Evolutionary conservation across 2,113 vertebrate species (phyloP), one percentile per base, ranked within the genome.

Genomic region (Rafetus swinhoei): DNA sequence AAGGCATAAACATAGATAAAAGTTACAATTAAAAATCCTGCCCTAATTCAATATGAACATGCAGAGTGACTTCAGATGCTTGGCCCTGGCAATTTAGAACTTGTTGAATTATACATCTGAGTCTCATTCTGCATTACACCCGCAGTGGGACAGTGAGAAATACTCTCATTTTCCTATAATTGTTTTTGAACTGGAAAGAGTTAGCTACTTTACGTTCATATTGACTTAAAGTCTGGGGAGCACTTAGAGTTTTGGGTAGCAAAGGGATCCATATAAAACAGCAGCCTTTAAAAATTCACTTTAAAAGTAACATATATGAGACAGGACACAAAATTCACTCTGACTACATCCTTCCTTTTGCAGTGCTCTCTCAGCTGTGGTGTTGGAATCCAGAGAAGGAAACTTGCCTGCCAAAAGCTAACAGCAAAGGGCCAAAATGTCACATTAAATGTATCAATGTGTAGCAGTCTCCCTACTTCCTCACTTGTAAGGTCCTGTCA

Each of bases 301-400:
- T 96, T 94, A 84, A 95, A 91, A 93, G 88, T 29, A 87, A 22
- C 24, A 11, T 50, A 5, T 90, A 62, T 87, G n/a, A 72, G 2
- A 1, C 82, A 84, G 57, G 79, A 53, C 84, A 86, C 35, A 53
- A 45, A 52, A 85, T 84, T 88, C 50, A 91, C 76, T 32, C 79
- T 94, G 86, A 88, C 83, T 95, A 72, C 59, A 72, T 89, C 90
- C 55, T 95, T 95, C 92, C 89, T 90, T 54, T 90, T 95, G 6
- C 93, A 99, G 99, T 99, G 99, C 94, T 99, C 99, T 2, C 98
- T 99, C 57, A 99, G 97, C 81, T 99, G 99, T 1, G 99, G 99
- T 7, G 94, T 97, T 82, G 99, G 99, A 79, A 97, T 98, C 93
- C 99, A 99, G 97, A 97, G 98, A 2, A 97, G 99, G 90, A 98